These are phyloP conservation scores for Drosophila insularis DNA, from an alignment of 1,140 invertebrate genomes.

Conservation along the genomic window DNA sequence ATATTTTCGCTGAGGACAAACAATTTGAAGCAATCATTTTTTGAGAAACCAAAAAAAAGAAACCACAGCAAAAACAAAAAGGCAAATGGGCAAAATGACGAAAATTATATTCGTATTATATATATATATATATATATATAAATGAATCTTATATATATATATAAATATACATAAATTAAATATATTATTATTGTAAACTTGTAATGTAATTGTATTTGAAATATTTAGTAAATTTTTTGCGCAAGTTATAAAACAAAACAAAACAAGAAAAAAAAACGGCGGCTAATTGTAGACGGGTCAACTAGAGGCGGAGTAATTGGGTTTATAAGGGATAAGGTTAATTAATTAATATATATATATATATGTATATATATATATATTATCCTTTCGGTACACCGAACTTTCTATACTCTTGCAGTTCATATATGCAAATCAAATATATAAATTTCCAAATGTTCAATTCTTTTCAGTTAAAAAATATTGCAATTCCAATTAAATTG, in stretches of 20 bases:
- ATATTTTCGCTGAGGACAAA: constrained; percentile 82
- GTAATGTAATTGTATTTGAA: constrained; percentile 80
- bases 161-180: constrained; percentile 78
- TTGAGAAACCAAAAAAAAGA: constrained; percentile 67
- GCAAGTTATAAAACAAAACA: constrained; percentile 59
- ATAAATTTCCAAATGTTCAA: too few species aligned
- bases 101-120: constrained; percentile 16
- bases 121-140: constrained; percentile 69
- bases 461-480: too few species aligned
- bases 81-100: constrained; percentile 19
- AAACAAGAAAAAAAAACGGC: constrained; percentile 26
- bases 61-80: constrained; percentile 25
- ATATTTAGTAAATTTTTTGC: constrained; percentile 82
- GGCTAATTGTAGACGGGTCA: constrained; percentile 57
- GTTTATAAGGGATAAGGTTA: constrained; percentile 58
- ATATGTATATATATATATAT: too few species aligned
- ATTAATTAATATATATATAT: constrained; percentile 42
- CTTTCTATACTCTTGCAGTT: neutral
- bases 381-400: neutral
- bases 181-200: constrained; percentile 78
- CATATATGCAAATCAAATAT: too few species aligned
- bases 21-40: constrained; percentile 82
- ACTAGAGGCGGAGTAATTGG: constrained; percentile 61
- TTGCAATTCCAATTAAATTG: too few species aligned
- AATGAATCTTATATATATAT: constrained; percentile 69